Percentiles rank a stretch among this genome's conserved stretches.
phyloP scores from a whole-genome alignment of 2,888 invertebrate species.

The Anaspis maculata region DNA sequence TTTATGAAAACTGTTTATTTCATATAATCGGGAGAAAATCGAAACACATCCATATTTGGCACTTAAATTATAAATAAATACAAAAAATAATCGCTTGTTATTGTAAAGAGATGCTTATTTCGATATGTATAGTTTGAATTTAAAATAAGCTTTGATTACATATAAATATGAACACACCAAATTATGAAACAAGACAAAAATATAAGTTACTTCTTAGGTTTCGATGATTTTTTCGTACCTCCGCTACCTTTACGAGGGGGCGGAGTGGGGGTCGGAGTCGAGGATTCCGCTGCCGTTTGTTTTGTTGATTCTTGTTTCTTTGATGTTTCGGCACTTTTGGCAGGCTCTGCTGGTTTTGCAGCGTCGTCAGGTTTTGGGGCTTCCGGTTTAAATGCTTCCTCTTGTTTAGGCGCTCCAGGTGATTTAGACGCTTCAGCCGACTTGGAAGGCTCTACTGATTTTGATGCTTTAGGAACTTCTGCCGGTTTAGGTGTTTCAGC shows the following conservation, averaged over 20 bases:
- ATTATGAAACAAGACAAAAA: neutral
- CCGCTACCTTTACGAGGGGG: slow-evolving; percentile 37
- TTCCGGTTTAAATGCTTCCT: slow-evolving; percentile 2
- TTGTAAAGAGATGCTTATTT: too few species aligned
- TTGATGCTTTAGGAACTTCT: slow-evolving; percentile 1
- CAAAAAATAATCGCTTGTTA: slow-evolving; percentile 1
- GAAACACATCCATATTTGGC: too few species aligned
- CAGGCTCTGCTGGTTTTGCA: too few species aligned
- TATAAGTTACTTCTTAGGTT: slow-evolving; percentile 24
- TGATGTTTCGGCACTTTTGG: slow-evolving; percentile 16
- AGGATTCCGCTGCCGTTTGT: slow-evolving; percentile 16
- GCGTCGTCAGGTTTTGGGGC: slow-evolving; percentile 9
- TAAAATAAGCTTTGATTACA: too few species aligned
- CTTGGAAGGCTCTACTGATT: neutral
- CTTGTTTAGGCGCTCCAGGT: too few species aligned
- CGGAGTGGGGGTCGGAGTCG: slow-evolving; percentile 27
- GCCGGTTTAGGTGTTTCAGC: slow-evolving; percentile 35
- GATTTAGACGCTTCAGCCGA: neutral
- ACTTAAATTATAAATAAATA: neutral
- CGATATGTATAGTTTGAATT: too few species aligned
- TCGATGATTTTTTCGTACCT: slow-evolving; percentile 27
- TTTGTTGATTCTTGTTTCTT: slow-evolving; percentile 35
- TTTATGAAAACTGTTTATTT: too few species aligned
- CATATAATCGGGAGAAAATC: too few species aligned
- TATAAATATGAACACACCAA: too few species aligned